Evolutionary conservation across 2,888 invertebrate genomes (phyloP).

Genomic region (Smittia sp.): DNA sequence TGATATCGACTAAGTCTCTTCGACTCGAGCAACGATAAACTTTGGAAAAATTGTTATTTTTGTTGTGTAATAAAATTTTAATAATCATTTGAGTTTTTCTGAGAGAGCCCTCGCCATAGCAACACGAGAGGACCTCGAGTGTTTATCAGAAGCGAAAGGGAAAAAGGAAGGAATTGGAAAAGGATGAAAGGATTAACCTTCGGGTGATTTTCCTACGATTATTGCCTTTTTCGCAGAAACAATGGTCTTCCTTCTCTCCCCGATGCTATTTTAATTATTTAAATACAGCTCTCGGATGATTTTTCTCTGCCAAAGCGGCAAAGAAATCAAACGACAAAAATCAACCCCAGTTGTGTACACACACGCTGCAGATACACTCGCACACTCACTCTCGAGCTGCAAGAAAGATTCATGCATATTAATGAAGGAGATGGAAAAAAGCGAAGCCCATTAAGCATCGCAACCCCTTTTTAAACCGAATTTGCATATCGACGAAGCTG

Average conservation of each 20-base stretch:
- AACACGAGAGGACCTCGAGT: slow-evolving; percentile 5
- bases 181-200: slow-evolving; percentile 41
- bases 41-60: slow-evolving; percentile 4
- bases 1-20: too few species aligned
- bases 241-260: slow-evolving; percentile 12
- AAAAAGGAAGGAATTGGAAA: not conserved
- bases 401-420: slow-evolving; percentile 33
- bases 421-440: slow-evolving; percentile 5
- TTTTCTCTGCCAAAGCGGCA: not conserved
- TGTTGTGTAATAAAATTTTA: slow-evolving; percentile 12
- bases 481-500: not conserved
- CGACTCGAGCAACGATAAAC: not conserved
- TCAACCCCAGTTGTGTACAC: slow-evolving; percentile 25
- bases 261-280: slow-evolving; percentile 38
- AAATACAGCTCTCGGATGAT: slow-evolving; percentile 9
- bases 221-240: slow-evolving; percentile 29
- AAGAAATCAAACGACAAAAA: slow-evolving; percentile 38
- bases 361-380: slow-evolving; percentile 10
- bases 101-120: slow-evolving; percentile 16
- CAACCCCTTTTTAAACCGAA: slow-evolving; percentile 4
- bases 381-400: not conserved
- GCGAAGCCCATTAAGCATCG: slow-evolving; percentile 15
- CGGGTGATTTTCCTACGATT: slow-evolving; percentile 35
- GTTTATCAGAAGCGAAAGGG: not conserved
- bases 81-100: slow-evolving; percentile 1